Evolutionary conservation across 2,797 vertebrate species (phyloP).

Genomic region (Rhinophrynus dorsalis): DNA sequence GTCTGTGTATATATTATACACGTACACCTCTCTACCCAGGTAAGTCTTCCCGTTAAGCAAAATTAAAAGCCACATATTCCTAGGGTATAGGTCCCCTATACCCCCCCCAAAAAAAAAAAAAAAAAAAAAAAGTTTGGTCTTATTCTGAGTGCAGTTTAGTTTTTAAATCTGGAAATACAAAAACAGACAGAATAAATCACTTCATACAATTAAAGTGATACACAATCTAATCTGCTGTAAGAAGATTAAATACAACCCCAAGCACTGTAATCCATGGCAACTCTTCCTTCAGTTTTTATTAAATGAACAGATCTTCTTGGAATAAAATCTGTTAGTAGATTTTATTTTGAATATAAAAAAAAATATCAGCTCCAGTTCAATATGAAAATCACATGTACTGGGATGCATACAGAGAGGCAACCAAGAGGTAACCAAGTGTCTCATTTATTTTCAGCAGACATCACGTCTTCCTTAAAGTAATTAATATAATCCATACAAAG

Average conservation of each 20-base stretch:
- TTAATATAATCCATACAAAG: conserved; percentile 44
- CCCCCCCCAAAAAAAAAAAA: too few species aligned
- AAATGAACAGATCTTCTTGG: conserved; percentile 14
- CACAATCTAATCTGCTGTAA: conserved; percentile 24
- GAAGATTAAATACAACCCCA: conserved; percentile 32
- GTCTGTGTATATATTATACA: too few species aligned
- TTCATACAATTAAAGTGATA: conserved; percentile 15
- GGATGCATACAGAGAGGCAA: background rate
- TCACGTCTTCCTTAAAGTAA: conserved; percentile 52
- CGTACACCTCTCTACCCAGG: too few species aligned
- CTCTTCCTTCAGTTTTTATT: conserved; percentile 3
- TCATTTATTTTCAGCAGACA: conserved; percentile 30
- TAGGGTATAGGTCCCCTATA: too few species aligned
- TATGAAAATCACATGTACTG: background rate
- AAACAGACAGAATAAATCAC: conserved; percentile 4
- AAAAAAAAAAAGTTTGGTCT: too few species aligned
- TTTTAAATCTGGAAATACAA: conserved; percentile 3
- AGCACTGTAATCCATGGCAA: conserved; percentile 20
- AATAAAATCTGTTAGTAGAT: conserved; percentile 7
- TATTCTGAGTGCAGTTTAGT: too few species aligned
- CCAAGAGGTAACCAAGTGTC: conserved; percentile 15
- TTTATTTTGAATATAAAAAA: too few species aligned
- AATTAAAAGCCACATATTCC: too few species aligned
- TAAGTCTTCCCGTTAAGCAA: too few species aligned
- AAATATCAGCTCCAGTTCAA: conserved; percentile 24